Percentiles rank a stretch among this genome's conserved stretches.
Evolutionary conservation across 2,888 invertebrate genomes (phyloP).

Genomic region (Synanthedon andrenaeformis): DNA sequence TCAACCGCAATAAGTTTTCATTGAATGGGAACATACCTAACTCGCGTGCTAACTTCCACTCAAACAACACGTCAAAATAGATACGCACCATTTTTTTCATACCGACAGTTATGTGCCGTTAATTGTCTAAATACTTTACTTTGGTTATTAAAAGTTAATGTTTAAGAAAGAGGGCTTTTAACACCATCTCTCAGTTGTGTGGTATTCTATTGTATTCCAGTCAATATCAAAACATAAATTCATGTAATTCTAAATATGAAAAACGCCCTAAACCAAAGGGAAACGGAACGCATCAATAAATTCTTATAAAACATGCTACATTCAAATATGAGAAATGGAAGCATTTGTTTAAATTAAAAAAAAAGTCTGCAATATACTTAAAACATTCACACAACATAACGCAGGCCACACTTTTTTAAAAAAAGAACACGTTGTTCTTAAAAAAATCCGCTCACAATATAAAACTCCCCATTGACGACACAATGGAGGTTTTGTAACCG

Average conservation of each 20-base stretch:
- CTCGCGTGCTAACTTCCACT: constrained; percentile 39
- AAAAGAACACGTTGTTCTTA: constrained; percentile 48
- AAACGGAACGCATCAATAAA: not conserved
- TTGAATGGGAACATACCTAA: constrained; percentile 8
- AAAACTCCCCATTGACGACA: constrained; percentile 58
- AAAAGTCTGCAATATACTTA: constrained; percentile 49
- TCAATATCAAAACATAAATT: too few relatives aligned
- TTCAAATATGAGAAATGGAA: constrained; percentile 18
- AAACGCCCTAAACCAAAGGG: too few relatives aligned
- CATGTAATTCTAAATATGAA: too few relatives aligned
- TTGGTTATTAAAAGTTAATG: not conserved
- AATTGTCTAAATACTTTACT: constrained; percentile 1
- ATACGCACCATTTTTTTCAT: constrained; percentile 25
- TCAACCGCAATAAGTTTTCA: too few relatives aligned
- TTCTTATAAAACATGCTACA: not conserved
- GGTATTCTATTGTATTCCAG: too few relatives aligned
- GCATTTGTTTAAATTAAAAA: constrained; percentile 54
- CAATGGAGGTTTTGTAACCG: constrained; percentile 55
- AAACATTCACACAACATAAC: constrained; percentile 45
- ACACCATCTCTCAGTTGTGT: too few relatives aligned
- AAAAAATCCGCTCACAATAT: constrained; percentile 57
- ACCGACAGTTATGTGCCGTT: constrained; percentile 14
- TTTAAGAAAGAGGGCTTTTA: not conserved
- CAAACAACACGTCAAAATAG: constrained; percentile 35
- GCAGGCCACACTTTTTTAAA: constrained; percentile 42